Evolutionary conservation across 2,888 invertebrate genomes (phyloP).

Genomic region (Oligia strigilis): DNA sequence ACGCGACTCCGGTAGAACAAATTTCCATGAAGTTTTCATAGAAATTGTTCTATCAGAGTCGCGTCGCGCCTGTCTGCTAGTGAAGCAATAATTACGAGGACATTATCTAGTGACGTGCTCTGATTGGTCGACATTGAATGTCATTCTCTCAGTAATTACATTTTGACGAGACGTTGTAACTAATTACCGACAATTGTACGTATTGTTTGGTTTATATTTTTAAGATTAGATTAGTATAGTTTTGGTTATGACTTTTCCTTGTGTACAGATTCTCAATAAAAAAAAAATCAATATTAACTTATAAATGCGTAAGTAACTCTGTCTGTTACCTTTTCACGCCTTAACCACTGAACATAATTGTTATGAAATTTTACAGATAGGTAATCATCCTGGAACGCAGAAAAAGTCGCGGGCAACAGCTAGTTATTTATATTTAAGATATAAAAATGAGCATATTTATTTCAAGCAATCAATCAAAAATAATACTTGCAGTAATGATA

Average conservation of each 20-base stretch:
- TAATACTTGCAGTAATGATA: not conserved
- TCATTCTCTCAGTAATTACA: slow-evolving; percentile 72
- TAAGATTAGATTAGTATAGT: slow-evolving; percentile 48
- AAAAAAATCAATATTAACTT: not conserved
- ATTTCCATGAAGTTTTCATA: not conserved
- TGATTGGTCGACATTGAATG: slow-evolving; percentile 71
- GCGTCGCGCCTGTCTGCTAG: slow-evolving; percentile 13
- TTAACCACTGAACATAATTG: not conserved
- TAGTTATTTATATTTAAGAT: not conserved
- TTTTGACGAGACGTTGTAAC: slow-evolving; percentile 68
- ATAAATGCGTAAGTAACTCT: not conserved
- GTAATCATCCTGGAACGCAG: not conserved
- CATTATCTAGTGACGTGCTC: slow-evolving; percentile 60
- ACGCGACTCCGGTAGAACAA: not conserved
- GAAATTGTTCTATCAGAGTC: not conserved
- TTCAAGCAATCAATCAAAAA: not conserved
- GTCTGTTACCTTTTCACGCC: not conserved
- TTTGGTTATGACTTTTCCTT: slow-evolving; percentile 28
- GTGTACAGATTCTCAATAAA: not conserved
- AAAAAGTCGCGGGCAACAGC: not conserved
- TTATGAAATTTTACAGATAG: not conserved
- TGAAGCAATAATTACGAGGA: slow-evolving; percentile 63
- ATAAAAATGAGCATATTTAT: not conserved
- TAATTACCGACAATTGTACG: slow-evolving; percentile 59
- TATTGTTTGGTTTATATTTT: slow-evolving; percentile 57